Evolutionary conservation across 2,797 vertebrate species (phyloP).

Genomic region (Spinus olivaceus): DNA sequence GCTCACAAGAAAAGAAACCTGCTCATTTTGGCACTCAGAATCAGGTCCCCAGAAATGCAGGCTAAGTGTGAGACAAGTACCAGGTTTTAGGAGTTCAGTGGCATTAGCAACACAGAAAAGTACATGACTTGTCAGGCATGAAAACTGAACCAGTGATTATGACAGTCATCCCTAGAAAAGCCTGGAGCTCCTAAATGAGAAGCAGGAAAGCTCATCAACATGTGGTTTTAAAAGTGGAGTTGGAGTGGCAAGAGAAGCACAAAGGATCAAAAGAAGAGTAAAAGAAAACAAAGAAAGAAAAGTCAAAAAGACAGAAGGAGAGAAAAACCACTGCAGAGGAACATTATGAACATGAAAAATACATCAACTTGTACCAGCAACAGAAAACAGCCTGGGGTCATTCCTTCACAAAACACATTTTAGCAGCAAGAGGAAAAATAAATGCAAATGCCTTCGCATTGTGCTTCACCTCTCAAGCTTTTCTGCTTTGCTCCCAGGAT

Average conservation of each 20-base stretch:
- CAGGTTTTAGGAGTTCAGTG: neutral
- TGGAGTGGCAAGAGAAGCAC: neutral
- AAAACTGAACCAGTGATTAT: neutral
- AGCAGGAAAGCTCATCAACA: neutral
- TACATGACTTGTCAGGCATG: neutral
- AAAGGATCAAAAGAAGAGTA: neutral
- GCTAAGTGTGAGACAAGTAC: neutral
- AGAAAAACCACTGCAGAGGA: neutral
- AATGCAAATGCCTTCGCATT: neutral
- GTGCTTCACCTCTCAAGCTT: neutral
- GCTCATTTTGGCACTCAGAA: neutral
- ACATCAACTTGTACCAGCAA: neutral
- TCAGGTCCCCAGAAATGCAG: neutral
- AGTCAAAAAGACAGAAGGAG: neutral
- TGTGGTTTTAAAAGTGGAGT: neutral
- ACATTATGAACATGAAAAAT: neutral
- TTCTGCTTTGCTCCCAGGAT: neutral
- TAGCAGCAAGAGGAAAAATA: neutral
- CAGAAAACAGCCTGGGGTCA: neutral
- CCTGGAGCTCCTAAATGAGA: neutral
- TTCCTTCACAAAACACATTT: neutral
- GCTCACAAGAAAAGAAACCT: neutral
- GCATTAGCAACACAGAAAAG: neutral
- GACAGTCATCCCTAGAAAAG: neutral
- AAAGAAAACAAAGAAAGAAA: neutral